phyloP scores from a whole-genome alignment of 2,888 invertebrate species.

The Dynastes maya region DNA sequence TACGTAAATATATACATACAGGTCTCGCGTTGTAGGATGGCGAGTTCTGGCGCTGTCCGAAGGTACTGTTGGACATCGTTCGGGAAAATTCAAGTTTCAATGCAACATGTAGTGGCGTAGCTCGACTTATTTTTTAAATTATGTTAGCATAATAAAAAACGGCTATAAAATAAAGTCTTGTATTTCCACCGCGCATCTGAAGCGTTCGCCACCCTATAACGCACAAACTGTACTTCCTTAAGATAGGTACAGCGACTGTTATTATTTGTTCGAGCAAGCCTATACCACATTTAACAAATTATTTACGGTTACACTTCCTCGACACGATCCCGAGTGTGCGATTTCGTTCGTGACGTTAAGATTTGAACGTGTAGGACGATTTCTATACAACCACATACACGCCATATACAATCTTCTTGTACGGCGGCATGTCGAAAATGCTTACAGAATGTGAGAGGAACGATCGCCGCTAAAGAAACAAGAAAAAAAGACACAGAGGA shows the following conservation, averaged over 20 bases:
- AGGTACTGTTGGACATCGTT: no score
- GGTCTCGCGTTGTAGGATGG: no score
- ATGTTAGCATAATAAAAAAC: no score
- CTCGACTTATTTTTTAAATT: no score
- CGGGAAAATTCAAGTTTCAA: no score
- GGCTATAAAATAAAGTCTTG: no score
- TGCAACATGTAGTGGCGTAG: no score
- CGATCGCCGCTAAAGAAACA: constrained; percentile 10
- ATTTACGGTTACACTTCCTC: constrained; percentile 25
- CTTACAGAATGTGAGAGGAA: neutral
- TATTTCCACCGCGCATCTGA: no score
- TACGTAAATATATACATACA: no score
- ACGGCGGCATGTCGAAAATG: constrained; percentile 17
- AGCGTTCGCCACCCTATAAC: no score
- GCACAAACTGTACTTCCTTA: neutral
- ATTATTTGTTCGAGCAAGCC: constrained; percentile 4
- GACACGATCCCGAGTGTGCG: constrained; percentile 16
- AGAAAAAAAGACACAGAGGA: constrained; percentile 3
- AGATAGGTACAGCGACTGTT: neutral
- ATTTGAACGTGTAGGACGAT: constrained; percentile 32
- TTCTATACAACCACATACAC: neutral
- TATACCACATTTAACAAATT: constrained; percentile 2
- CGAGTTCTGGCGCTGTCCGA: no score
- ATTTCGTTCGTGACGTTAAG: constrained; percentile 10
- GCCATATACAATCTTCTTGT: neutral